These are phyloP conservation scores for Drosophila siamana DNA, from an alignment of 2,888 invertebrate genomes.

Conservation along the genomic window DNA sequence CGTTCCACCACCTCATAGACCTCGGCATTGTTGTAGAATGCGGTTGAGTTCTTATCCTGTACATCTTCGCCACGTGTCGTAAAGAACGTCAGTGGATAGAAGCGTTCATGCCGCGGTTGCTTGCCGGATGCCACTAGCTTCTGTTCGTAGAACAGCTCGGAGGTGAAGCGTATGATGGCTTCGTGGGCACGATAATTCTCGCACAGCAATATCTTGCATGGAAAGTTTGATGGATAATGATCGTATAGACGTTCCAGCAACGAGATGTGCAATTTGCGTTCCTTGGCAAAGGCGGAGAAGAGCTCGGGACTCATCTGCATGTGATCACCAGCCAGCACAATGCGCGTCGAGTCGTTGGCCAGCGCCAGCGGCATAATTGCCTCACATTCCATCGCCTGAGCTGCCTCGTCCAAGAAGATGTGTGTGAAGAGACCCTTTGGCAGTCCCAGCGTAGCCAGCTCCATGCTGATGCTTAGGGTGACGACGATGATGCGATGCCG, in stretches of 20 bases:
- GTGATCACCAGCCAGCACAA: constrained; percentile 94
- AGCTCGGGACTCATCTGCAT: constrained; percentile 94
- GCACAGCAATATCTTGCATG: constrained; percentile 92
- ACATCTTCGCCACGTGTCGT: constrained; percentile 92
- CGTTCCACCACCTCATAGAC: constrained; percentile 92
- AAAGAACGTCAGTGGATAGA: constrained; percentile 92
- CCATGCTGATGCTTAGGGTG: constrained; percentile 92
- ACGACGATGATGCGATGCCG: constrained; percentile 91
- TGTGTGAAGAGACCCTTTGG: constrained; percentile 90
- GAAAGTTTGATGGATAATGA: constrained; percentile 90
- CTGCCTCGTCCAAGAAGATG: constrained; percentile 94
- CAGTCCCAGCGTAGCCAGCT: constrained; percentile 89
- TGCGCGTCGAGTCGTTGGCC: constrained; percentile 89
- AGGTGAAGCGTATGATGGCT: constrained; percentile 92
- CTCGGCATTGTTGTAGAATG: constrained; percentile 93
- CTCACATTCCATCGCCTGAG: constrained; percentile 94
- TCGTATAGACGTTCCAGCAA: constrained; percentile 92
- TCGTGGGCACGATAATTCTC: constrained; percentile 94
- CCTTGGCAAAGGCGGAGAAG: constrained; percentile 90
- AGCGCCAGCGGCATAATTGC: constrained; percentile 92
- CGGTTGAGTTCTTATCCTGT: constrained; percentile 91
- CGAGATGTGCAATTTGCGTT: constrained; percentile 90
- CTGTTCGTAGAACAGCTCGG: constrained; percentile 92
- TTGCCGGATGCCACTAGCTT: constrained; percentile 91
- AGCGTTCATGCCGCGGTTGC: constrained; percentile 89